Conservation (phyloP, 1,140 invertebrate genomes). For the Polypedilum vanderplanki region DNA sequence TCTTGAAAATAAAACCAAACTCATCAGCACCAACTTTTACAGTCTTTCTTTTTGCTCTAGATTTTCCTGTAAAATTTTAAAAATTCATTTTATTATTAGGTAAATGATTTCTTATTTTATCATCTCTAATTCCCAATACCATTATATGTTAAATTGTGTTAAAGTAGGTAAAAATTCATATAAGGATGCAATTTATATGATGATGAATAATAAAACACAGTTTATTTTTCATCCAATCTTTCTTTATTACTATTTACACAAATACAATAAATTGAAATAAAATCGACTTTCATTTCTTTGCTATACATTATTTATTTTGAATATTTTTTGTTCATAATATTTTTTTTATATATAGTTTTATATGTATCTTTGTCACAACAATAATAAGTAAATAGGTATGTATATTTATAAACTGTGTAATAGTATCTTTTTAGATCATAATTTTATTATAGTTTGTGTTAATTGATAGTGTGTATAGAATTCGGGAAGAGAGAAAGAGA, state of each 20-base stretch:
- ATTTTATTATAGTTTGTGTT: no score
- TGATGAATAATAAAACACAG: background rate
- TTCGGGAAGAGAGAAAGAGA: no score
- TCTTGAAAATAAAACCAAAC: slow-evolving; percentile 54
- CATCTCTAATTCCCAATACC: background rate
- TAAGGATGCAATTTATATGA: no score
- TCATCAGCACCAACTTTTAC: slow-evolving; percentile 44
- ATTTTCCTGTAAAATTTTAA: background rate
- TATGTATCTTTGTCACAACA: no score
- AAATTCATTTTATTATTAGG: background rate
- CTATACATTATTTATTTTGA: slow-evolving; percentile 7
- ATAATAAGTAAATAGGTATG: no score
- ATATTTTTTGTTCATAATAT: background rate
- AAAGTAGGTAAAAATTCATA: no score
- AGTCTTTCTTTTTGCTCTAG: slow-evolving; percentile 1
- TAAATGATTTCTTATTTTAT: background rate
- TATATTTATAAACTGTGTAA: no score
- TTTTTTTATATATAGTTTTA: no score
- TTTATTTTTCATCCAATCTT: slow-evolving; percentile 5
- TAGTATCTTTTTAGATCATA: no score
- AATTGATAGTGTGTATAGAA: no score
- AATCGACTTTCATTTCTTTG: background rate
- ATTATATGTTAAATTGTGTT: no score
- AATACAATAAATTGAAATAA: slow-evolving; percentile 2
- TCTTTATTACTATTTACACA: slow-evolving; percentile 19